Evolutionary conservation across 2,888 invertebrate genomes (phyloP).

Genomic region (Clitarchus hookeri): DNA sequence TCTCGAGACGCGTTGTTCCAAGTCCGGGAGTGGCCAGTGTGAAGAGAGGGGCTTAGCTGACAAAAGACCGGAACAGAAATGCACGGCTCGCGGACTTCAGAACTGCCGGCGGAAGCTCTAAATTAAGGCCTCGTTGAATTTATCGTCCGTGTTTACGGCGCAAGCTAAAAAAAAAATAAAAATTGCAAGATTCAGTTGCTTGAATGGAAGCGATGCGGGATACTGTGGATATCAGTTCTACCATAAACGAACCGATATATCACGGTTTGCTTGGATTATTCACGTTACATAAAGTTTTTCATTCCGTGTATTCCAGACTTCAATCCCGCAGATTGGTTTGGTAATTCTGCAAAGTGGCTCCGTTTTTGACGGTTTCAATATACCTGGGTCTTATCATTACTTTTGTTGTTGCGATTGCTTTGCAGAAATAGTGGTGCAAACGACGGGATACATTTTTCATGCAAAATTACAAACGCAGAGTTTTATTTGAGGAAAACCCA

Average conservation of each 20-base stretch:
- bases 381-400: not conserved
- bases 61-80: no score
- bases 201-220: not conserved
- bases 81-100: not conserved
- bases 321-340: not conserved
- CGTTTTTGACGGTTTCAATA: not conserved
- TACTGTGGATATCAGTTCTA: not conserved
- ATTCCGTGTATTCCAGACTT: not conserved
- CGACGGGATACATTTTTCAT: no score
- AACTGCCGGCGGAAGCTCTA: not conserved
- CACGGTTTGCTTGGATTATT: not conserved
- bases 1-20: no score
- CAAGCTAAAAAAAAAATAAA: not conserved
- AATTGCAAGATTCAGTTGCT: not conserved
- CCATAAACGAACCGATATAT: not conserved
- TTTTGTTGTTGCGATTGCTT: no score
- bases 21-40: no score
- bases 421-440: no score
- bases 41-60: no score
- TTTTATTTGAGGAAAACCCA: no score
- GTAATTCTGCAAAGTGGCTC: not conserved
- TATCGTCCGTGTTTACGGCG: not conserved
- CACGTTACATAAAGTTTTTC: constrained; percentile 7
- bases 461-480: no score
- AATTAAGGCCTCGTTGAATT: not conserved